phyloP scores from a whole-genome alignment of 2,797 vertebrate species.

The Rhinogobio ventralis region DNA sequence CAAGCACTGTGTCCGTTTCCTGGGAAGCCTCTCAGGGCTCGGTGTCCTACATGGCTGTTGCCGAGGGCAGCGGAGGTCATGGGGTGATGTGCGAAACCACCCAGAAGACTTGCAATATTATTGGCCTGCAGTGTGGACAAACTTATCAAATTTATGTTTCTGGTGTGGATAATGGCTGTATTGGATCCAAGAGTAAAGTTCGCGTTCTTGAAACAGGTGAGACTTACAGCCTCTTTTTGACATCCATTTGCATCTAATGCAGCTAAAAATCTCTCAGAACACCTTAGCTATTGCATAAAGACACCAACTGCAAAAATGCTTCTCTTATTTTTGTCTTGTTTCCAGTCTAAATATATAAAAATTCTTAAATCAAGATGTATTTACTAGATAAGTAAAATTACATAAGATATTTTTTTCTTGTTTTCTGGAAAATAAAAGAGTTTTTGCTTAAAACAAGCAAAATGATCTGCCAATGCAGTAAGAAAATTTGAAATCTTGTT shows the following conservation, averaged over 20 bases:
- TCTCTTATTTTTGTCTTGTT: no score
- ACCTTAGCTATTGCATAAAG: no score
- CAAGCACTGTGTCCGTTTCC: conserved; percentile 68
- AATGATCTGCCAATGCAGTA: no score
- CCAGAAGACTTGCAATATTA: conserved; percentile 70
- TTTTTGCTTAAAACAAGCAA: no score
- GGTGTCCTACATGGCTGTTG: conserved; percentile 70
- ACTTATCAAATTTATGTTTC: conserved; percentile 72
- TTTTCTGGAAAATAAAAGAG: no score
- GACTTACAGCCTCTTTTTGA: not conserved
- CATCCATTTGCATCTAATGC: not conserved
- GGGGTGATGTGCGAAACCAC: conserved; percentile 70
- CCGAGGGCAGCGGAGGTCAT: conserved; percentile 62
- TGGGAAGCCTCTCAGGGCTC: conserved; percentile 77
- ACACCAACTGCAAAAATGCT: no score
- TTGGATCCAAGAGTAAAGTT: conserved; percentile 69
- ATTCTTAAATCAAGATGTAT: no score
- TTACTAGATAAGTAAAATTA: no score
- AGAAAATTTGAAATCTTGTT: no score
- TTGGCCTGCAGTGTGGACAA: conserved; percentile 73
- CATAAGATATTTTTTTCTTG: no score
- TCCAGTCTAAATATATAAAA: no score
- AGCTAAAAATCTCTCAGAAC: not conserved
- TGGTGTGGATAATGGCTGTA: conserved; percentile 71
- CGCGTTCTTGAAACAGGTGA: conserved; percentile 70